Evolutionary conservation across 2,113 vertebrate genomes (phyloP).

Genomic region (Raphicerus campestris): DNA sequence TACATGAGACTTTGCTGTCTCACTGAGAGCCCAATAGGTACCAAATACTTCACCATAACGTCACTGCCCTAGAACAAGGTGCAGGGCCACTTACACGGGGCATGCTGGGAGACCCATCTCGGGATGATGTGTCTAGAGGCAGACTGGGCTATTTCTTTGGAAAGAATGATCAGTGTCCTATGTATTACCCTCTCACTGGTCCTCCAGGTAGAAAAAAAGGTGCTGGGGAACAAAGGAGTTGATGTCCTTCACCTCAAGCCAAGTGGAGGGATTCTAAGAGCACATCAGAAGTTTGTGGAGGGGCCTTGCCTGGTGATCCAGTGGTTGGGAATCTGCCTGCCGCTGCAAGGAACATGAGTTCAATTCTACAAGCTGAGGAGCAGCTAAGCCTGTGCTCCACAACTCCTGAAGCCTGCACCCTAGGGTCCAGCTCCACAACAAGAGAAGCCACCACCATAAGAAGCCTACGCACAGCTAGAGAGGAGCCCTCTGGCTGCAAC

Average conservation of each 20-base stretch:
- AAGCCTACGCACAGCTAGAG: background rate
- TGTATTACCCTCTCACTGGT: background rate
- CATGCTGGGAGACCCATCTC: background rate
- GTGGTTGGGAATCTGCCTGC: background rate
- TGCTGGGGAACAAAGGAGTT: background rate
- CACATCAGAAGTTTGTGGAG: background rate
- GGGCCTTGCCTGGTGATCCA: background rate
- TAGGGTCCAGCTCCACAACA: background rate
- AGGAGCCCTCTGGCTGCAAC: background rate
- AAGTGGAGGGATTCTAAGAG: background rate
- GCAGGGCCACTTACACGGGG: too few species aligned
- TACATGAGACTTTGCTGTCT: constrained; percentile 15
- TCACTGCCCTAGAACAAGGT: background rate
- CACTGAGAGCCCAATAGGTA: background rate
- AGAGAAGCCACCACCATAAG: background rate
- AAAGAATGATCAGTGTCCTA: background rate
- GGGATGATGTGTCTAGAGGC: background rate
- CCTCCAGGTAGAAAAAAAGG: background rate
- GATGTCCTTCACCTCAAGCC: background rate
- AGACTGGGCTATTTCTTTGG: background rate
- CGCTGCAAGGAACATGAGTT: background rate
- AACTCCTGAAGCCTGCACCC: background rate
- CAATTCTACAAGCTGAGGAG: background rate
- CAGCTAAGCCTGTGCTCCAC: background rate
- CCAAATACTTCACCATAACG: background rate